Base-by-base conservation (phyloP, 2,888 invertebrate genomes). In the Dicycla oo region DNA sequence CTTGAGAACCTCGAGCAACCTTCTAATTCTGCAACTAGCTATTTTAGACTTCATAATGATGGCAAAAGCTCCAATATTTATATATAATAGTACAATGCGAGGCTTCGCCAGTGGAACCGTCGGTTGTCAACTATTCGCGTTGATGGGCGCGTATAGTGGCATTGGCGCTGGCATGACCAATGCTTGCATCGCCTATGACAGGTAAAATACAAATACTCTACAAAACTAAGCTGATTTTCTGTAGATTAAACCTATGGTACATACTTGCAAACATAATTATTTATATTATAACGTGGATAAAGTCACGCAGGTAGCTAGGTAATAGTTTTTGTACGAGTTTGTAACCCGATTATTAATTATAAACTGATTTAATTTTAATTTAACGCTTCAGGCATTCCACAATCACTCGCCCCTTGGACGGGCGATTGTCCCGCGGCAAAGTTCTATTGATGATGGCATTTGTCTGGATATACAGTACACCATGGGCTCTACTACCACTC, bases 41-140 rank as follows among this genome's bases (percentile, higher is more conserved):
- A 94, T 98, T 73, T 97, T 98, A 86, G 98, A 98, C 93, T 98
- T 98, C 88, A 93, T 98, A 45, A 98, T 98, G 98, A 98, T 98
- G 98, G 92, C 97, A 47, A 98, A 98, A 93, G 97, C 98, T 0
- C 98, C 98, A 0, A 97, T 98, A 81, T 98, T 98, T 91, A 98
- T 98, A 84, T 98, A 98, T 92, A 98, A 98, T 89, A 98, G 98
- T 47, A 98, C 98, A 84, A 96, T 97, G 90, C 96, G 97, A 78
- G 98, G 98, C 0, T 98, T 97, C 83, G 98, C 98, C 0, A 88
- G 96, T 7, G 98, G 98, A 0, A 96, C 97, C 65, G 78, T 97
- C 0, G 98, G 98, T 1, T 98, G 98, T 88, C 97, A 98, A 90
- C 96, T 98, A 80, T 98, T 98, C 88, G 97, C 96, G 0, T 93